Percentiles rank a stretch among this genome's conserved stretches.
phyloP scores from a whole-genome alignment of 2,797 vertebrate genomes.

The Sebastes vulpes region DNA sequence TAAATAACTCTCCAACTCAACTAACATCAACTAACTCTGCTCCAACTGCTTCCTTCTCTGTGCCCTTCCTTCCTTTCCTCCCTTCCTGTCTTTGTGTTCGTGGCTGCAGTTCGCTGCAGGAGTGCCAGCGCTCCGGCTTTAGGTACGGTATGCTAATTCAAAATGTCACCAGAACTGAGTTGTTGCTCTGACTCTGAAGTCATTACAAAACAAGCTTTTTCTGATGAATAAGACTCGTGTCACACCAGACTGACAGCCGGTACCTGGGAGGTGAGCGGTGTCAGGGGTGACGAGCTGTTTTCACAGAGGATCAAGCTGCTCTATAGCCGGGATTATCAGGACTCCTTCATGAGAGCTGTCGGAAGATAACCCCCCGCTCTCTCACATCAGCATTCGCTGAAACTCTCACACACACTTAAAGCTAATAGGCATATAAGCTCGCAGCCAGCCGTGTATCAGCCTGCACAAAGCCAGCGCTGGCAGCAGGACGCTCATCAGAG shows the following conservation, averaged over 20 bases:
- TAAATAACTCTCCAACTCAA: constrained; percentile 4
- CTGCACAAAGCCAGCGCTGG: constrained; percentile 25
- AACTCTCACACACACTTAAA: constrained; percentile 9
- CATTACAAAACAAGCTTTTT: constrained; percentile 2
- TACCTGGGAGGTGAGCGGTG: constrained; percentile 36
- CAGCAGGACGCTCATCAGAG: constrained; percentile 33
- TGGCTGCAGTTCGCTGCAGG: constrained; percentile 92
- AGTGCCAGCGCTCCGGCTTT: constrained; percentile 95
- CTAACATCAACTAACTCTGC: constrained; percentile 44
- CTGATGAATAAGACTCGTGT: constrained; percentile 8
- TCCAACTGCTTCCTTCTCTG: background rate
- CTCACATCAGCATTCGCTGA: constrained; percentile 39
- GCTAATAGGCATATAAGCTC: constrained; percentile 29
- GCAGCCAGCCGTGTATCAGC: background rate
- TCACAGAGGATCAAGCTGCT: constrained; percentile 31
- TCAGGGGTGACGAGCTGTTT: constrained; percentile 17
- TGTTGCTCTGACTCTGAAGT: background rate
- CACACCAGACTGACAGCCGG: constrained; percentile 7
- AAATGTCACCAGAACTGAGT: constrained; percentile 7
- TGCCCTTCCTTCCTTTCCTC: background rate
- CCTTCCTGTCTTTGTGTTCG: constrained; percentile 77
- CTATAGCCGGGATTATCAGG: constrained; percentile 41
- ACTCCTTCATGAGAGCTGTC: constrained; percentile 46
- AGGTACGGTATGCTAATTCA: constrained; percentile 89
- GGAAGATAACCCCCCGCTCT: constrained; percentile 33